phyloP scores from a whole-genome alignment of 2,797 vertebrate genomes.

The Pseudochirops cupreus region DNA sequence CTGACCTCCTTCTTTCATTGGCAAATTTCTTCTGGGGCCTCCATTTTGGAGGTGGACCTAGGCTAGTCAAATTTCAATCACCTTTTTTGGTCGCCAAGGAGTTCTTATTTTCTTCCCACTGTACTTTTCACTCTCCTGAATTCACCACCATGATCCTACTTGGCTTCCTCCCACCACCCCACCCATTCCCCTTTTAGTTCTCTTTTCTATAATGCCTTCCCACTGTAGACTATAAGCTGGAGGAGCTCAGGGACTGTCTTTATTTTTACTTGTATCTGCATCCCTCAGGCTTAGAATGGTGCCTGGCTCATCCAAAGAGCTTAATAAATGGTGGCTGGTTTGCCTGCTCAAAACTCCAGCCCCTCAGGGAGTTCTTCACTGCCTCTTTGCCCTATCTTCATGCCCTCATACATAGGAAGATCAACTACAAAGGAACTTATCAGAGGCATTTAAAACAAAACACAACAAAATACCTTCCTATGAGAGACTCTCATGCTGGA shows the following conservation, averaged over 20 bases:
- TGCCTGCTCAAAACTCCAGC: not conserved
- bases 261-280: not conserved
- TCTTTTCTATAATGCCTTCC: not conserved
- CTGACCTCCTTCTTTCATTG: not conserved
- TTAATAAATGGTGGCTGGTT: not conserved
- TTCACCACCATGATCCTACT: not conserved
- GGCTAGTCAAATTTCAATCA: not conserved
- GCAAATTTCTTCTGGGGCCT: not conserved
- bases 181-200: not conserved
- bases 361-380: not conserved
- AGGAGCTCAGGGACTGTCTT: not conserved
- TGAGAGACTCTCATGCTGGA: slow-evolving; percentile 52
- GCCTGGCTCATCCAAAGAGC: not conserved
- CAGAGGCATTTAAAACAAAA: not conserved
- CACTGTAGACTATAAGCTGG: not conserved
- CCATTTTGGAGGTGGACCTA: not conserved
- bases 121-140: not conserved
- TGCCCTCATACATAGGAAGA: slow-evolving; percentile 38
- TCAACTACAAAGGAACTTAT: slow-evolving; percentile 39
- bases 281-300: not conserved
- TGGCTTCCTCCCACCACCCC: not conserved
- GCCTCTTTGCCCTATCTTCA: not conserved
- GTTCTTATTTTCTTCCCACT: not conserved
- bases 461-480: slow-evolving; percentile 49
- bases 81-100: not conserved